phyloP scores from a whole-genome alignment of 2,797 vertebrate genomes.

The Gymnoscopelus braueri region DNA sequence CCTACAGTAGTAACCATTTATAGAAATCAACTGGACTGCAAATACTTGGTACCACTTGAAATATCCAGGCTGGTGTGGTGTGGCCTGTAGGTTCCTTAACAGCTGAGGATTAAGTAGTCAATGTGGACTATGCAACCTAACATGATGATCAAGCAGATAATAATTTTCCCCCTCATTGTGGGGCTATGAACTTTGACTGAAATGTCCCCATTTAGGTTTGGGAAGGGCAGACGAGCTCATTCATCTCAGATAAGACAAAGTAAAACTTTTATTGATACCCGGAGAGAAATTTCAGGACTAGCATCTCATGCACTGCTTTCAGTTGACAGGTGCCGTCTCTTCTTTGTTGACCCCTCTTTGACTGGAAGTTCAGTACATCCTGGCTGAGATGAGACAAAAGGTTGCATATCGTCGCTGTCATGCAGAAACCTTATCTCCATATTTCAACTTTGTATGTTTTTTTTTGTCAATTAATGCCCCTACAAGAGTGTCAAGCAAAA shows the following conservation, averaged over 20 bases:
- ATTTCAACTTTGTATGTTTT: too few species aligned
- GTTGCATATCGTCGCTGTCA: constrained; percentile 12
- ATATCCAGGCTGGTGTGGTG: constrained; percentile 35
- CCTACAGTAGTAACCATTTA: not conserved
- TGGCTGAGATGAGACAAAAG: constrained; percentile 4
- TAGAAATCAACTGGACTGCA: not conserved
- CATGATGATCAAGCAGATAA: constrained; percentile 42
- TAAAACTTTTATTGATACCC: too few species aligned
- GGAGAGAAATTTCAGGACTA: too few species aligned
- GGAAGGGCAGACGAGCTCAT: constrained; percentile 19
- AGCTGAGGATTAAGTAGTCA: constrained; percentile 4
- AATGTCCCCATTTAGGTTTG: constrained; percentile 1
- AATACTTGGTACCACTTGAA: constrained; percentile 36
- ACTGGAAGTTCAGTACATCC: not conserved
- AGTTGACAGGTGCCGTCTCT: constrained; percentile 9
- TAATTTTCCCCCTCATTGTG: constrained; percentile 9
- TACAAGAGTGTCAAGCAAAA: too few species aligned
- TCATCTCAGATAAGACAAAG: not conserved
- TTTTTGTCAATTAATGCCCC: too few species aligned
- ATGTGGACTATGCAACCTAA: constrained; percentile 64
- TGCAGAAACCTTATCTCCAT: too few species aligned
- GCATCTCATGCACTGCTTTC: constrained; percentile 10
- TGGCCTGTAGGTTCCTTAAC: constrained; percentile 5
- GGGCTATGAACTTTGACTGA: not conserved
- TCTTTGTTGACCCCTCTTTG: constrained; percentile 18